Conservation (phyloP, 2,797 vertebrate species). For the Takifugu ocellatus region DNA sequence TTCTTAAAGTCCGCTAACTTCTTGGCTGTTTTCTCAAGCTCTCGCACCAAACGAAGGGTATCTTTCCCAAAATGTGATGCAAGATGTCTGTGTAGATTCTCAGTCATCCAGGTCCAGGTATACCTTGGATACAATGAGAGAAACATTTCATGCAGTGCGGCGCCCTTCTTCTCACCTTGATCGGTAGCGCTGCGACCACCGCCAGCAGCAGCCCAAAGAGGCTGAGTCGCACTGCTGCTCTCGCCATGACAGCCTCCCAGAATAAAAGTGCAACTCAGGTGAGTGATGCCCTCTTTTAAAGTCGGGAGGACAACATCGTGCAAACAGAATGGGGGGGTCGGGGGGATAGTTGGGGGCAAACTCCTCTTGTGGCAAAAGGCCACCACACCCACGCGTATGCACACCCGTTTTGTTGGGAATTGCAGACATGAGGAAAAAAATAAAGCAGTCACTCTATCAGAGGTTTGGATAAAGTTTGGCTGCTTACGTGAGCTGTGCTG, state of each 20-base stretch:
- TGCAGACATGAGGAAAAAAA: background rate
- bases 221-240: slow-evolving; percentile 26
- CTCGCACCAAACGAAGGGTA: too few species aligned
- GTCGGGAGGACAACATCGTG: background rate
- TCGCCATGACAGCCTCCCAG: slow-evolving; percentile 49
- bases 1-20: too few species aligned
- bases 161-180: slow-evolving; percentile 40
- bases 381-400: background rate
- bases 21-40: too few species aligned
- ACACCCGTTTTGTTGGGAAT: background rate
- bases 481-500: background rate
- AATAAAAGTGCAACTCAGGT: slow-evolving; percentile 11
- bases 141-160: too few species aligned
- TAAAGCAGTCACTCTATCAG: background rate
- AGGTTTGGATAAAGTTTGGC: too few species aligned
- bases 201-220: slow-evolving; percentile 60
- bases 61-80: too few species aligned
- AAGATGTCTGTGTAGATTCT: too few species aligned
- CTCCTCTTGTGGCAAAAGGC: background rate
- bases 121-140: too few species aligned
- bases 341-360: background rate
- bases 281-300: slow-evolving; percentile 40
- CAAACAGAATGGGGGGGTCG: slow-evolving; percentile 4
- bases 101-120: too few species aligned
- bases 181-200: slow-evolving; percentile 34